Base-by-base conservation (phyloP, 2,797 vertebrate species). In the Percopsis omiscomaycus region DNA sequence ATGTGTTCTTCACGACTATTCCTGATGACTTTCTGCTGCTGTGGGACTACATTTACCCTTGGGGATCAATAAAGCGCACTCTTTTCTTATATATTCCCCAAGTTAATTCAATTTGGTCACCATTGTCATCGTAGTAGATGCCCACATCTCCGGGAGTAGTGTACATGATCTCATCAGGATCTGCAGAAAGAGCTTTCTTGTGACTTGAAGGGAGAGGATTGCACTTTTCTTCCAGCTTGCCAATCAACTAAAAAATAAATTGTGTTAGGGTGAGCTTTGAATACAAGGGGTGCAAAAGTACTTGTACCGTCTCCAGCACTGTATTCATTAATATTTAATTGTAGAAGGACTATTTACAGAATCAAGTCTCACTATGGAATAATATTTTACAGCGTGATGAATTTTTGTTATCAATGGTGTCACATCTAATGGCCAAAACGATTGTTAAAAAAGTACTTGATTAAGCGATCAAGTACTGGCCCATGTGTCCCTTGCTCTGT, bases 111-210 rank as follows among this genome's bases (percentile, higher is more conserved):
- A 42, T 22, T 22, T 37, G 4, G 71, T 66, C 14, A 98, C 96
- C 96, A 42, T 92, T 86, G 61, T 97, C 92, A 59, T 96, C 94
- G 15, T 95, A 96, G 87, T 94, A 94, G 87, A 99, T 95, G 37
- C 92, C 93, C 74, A 98, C 93, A 46, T 98, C 94, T 57, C 92
- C 93, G 45, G 94, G 84, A 3, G 89, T 93, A 0, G 88, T 90
- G 76, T 94, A 93, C 89, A 98, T 93, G 65, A 99, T 94, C 37
- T 96, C 92, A 59, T 95, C 92, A 2, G 92, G 75, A 2, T 94
- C 91, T 27, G 94, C 96, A 60, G 86, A 94, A 53, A 99, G 92
- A 0, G 96, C 96, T 64, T 84, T 86, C 86, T 91, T 93, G 86
- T 93, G 89, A 83, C 66, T 91, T 45, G 87, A 80, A 22, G 96